phyloP scores from a whole-genome alignment of 2,797 vertebrate genomes.

The Brotula barbata region DNA sequence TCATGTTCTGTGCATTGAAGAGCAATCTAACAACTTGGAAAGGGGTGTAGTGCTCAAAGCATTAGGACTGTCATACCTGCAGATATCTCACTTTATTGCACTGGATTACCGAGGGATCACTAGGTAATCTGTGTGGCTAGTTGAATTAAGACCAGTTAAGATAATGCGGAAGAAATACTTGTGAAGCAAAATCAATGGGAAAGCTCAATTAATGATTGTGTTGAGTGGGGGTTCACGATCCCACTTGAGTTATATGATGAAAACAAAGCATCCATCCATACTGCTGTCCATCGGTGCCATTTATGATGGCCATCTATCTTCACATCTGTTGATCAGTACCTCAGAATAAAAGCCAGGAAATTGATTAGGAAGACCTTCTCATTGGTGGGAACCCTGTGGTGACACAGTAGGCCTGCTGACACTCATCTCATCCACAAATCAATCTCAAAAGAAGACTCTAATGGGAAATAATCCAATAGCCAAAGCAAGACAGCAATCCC shows the following conservation, averaged over 20 bases:
- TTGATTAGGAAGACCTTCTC: constrained; percentile 42
- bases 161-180: too few species aligned
- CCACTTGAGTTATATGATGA: too few species aligned
- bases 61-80: too few species aligned
- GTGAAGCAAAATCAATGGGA: too few species aligned
- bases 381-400: constrained; percentile 41
- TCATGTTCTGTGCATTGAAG: too few species aligned
- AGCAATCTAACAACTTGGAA: too few species aligned
- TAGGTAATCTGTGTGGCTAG: neutral
- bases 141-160: too few species aligned
- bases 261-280: neutral
- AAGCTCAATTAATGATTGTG: too few species aligned
- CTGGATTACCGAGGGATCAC: neutral
- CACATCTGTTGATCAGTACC: constrained; percentile 19
- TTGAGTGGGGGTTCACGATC: too few species aligned
- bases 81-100: neutral
- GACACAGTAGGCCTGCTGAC: constrained; percentile 45
- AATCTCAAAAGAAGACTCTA: constrained; percentile 26
- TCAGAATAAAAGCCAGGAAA: constrained; percentile 32
- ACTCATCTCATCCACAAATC: constrained; percentile 36
- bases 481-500: constrained; percentile 32
- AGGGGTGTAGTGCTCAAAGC: too few species aligned
- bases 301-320: neutral
- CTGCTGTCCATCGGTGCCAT: neutral
- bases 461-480: constrained; percentile 18